A percentile compares a stretch with the other conserved stretches of the same genome.
Evolutionary conservation across 92 coral and sea anemone species (phyloP).

Genomic region (Umimayanthus chanpuru): DNA sequence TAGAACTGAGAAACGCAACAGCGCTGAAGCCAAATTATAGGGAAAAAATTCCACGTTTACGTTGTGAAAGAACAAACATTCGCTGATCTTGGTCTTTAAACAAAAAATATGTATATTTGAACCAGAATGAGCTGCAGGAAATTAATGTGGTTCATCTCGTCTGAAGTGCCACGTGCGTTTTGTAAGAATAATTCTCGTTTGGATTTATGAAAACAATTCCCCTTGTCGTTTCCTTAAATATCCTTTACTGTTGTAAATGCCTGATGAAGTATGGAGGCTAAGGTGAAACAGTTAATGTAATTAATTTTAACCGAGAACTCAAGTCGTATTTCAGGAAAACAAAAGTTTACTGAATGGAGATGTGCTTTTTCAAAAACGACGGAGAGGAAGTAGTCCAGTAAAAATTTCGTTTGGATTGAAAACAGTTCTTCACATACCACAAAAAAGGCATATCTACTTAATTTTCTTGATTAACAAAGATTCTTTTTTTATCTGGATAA

Average conservation of each 20-base stretch:
- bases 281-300: too few relatives aligned
- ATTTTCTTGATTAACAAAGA: background rate
- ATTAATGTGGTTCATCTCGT: background rate
- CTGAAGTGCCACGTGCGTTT: background rate
- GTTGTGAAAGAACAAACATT: background rate
- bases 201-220: background rate
- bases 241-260: too few relatives aligned
- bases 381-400: too few relatives aligned
- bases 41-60: background rate
- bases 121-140: background rate
- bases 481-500: background rate
- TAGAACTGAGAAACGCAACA: background rate
- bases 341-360: too few relatives aligned
- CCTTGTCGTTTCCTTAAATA: too few relatives aligned
- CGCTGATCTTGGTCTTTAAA: background rate
- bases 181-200: background rate
- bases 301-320: too few relatives aligned
- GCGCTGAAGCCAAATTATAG: background rate
- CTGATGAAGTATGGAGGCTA: too few relatives aligned
- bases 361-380: too few relatives aligned
- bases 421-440: too few relatives aligned
- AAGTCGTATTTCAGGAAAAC: too few relatives aligned
- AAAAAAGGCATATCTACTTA: background rate
- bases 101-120: background rate
- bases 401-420: too few relatives aligned